Evolutionary conservation across 2,888 invertebrate genomes (phyloP).

Genomic region (Pachliopta kotzebuea): DNA sequence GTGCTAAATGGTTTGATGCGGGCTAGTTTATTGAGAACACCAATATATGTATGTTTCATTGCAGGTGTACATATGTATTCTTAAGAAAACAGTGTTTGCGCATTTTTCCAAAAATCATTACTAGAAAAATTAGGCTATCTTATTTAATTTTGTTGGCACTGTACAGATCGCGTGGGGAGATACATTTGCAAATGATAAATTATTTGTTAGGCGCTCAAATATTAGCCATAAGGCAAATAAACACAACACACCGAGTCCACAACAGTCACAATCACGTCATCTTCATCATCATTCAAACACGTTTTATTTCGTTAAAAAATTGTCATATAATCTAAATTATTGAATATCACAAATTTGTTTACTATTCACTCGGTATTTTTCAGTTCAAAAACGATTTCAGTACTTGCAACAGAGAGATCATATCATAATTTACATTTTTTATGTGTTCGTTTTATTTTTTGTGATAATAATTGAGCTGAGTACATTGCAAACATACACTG

Average conservation of each 20-base stretch:
- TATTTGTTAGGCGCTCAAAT: slow-evolving; percentile 24
- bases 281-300: slow-evolving; percentile 42
- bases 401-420: slow-evolving; percentile 49
- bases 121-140: not conserved
- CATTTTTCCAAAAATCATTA: slow-evolving; percentile 6
- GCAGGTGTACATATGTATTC: slow-evolving; percentile 3
- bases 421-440: slow-evolving; percentile 69
- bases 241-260: slow-evolving; percentile 69
- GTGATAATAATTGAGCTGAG: slow-evolving; percentile 61
- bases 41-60: not conserved
- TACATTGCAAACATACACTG: slow-evolving; percentile 59
- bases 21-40: slow-evolving; percentile 8
- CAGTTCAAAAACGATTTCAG: slow-evolving; percentile 28
- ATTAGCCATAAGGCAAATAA: slow-evolving; percentile 55
- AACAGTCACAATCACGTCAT: slow-evolving; percentile 55
- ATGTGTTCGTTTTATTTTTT: slow-evolving; percentile 63
- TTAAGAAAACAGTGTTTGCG: slow-evolving; percentile 4
- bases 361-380: slow-evolving; percentile 26
- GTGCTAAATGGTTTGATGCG: slow-evolving; percentile 28
- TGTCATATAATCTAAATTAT: slow-evolving; percentile 31
- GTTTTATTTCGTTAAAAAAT: slow-evolving; percentile 28
- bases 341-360: slow-evolving; percentile 39
- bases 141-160: not conserved
- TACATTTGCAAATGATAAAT: not conserved
- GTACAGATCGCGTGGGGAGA: slow-evolving; percentile 21